phyloP scores from a whole-genome alignment of 2,888 invertebrate genomes.

The Microctonus hyperodae region DNA sequence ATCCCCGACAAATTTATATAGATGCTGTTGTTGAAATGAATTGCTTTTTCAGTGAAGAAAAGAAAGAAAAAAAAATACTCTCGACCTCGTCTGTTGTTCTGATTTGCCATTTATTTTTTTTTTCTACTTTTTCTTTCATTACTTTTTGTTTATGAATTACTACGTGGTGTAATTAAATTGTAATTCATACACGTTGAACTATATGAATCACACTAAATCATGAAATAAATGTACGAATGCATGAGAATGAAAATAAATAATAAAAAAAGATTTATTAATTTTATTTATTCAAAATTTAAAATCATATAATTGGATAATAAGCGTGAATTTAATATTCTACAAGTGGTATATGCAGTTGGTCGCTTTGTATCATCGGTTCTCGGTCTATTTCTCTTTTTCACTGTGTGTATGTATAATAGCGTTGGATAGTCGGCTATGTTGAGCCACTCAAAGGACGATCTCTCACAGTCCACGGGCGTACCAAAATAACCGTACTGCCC shows the following conservation, averaged over 20 bases:
- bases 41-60: conserved; percentile 4
- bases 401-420: conserved; percentile 24
- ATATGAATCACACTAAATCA: neutral
- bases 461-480: conserved; percentile 30
- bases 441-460: conserved; percentile 27
- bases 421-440: conserved; percentile 20
- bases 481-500: conserved; percentile 47
- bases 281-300: neutral
- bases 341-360: no score
- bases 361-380: neutral
- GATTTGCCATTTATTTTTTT: conserved; percentile 16
- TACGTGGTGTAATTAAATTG: neutral
- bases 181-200: neutral
- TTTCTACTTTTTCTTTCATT: neutral
- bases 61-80: conserved; percentile 22
- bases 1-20: neutral
- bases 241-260: neutral
- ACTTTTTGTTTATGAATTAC: neutral
- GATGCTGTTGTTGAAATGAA: conserved; percentile 18
- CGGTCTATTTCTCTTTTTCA: conserved; percentile 3
- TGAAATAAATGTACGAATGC: neutral
- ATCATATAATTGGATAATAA: neutral
- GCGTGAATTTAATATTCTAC: neutral
- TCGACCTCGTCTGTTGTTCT: conserved; percentile 26
- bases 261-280: neutral